phyloP scores from a whole-genome alignment of 2,113 vertebrate species.

The Amphilophus citrinellus region DNA sequence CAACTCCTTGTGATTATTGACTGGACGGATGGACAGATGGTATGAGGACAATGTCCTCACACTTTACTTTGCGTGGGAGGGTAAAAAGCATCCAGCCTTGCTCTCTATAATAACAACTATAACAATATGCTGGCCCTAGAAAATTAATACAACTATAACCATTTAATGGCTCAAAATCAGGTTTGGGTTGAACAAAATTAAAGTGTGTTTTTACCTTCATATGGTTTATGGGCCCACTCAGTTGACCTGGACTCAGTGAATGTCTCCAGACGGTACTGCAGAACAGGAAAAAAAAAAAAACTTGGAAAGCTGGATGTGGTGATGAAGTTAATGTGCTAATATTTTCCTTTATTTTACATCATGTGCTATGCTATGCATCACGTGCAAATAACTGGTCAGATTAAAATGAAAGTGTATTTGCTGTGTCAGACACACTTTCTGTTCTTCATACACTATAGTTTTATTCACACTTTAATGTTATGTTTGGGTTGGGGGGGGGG shows the following conservation, averaged over 20 bases:
- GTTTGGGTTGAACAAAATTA: not conserved
- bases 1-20: too few species aligned
- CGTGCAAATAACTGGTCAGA: not conserved
- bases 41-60: too few species aligned
- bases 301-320: not conserved
- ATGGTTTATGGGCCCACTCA: constrained; percentile 64
- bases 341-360: not conserved
- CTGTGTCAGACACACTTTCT: not conserved
- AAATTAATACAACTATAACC: not conserved
- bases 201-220: constrained; percentile 45
- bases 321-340: not conserved
- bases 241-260: constrained; percentile 74
- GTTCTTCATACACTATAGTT: not conserved
- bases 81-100: not conserved
- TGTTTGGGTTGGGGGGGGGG: not conserved
- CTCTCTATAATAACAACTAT: not conserved
- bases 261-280: constrained; percentile 77
- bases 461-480: not conserved
- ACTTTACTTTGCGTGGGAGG: too few species aligned
- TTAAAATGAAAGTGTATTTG: not conserved
- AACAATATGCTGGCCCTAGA: too few species aligned
- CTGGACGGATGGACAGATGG: too few species aligned
- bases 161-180: not conserved
- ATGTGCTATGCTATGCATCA: not conserved
- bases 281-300: not conserved